Evolutionary conservation across 2,113 vertebrate genomes (phyloP).

Genomic region (Gobio gobio): DNA sequence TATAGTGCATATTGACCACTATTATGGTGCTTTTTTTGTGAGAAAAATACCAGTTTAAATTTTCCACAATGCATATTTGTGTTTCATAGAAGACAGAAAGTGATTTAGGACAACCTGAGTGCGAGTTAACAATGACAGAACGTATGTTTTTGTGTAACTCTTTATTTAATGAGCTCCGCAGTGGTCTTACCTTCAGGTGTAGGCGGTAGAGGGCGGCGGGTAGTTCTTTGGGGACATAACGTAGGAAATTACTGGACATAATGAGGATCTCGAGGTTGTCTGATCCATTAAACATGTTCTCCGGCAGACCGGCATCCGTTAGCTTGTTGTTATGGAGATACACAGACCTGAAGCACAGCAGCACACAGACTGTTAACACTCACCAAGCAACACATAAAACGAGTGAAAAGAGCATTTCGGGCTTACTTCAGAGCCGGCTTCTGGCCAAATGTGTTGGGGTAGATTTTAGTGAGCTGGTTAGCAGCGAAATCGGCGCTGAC

Average conservation of each 20-base stretch:
- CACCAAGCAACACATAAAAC: background rate
- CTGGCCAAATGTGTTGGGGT: conserved; percentile 92
- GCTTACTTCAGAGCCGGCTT: conserved; percentile 91
- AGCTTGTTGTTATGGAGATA: conserved; percentile 99
- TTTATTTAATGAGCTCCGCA: background rate
- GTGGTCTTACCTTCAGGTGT: conserved; percentile 88
- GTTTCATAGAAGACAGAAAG: background rate
- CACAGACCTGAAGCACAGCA: conserved; percentile 81
- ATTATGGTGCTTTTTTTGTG: background rate
- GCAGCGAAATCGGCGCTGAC: conserved; percentile 96
- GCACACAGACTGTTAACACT: background rate
- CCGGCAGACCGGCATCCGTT: conserved; percentile 88
- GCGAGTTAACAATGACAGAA: background rate
- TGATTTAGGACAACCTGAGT: background rate
- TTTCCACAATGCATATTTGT: background rate
- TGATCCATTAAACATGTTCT: conserved; percentile 91
- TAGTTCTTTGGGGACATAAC: conserved; percentile 88
- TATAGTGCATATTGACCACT: background rate
- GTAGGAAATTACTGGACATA: conserved; percentile 96
- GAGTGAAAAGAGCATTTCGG: background rate
- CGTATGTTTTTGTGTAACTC: background rate
- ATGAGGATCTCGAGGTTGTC: conserved; percentile 91
- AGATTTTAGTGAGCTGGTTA: conserved; percentile 93
- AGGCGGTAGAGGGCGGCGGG: conserved; percentile 87
- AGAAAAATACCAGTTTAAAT: background rate